Conservation (phyloP, 2,113 vertebrate genomes). For the Scartelaos histophorus region DNA sequence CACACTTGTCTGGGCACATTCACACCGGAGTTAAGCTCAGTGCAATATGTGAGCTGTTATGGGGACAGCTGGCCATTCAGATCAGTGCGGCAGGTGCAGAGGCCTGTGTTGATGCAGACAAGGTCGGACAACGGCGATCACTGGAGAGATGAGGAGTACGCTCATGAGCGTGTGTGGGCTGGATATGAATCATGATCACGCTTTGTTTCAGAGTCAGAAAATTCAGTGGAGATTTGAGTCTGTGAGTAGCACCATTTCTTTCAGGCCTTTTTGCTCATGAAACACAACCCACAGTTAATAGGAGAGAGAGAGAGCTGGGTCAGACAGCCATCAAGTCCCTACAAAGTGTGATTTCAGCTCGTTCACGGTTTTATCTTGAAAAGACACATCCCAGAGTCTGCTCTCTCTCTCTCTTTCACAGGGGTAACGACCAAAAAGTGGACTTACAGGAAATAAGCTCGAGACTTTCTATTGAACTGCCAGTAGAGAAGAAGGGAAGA, state of each 20-base stretch:
- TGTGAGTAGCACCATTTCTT: slow-evolving; percentile 51
- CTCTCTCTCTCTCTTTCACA: slow-evolving; percentile 38
- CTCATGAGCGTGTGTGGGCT: background rate
- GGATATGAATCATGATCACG: slow-evolving; percentile 16
- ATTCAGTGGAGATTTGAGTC: slow-evolving; percentile 47
- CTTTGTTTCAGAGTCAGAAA: slow-evolving; percentile 36
- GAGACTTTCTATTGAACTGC: slow-evolving; percentile 37
- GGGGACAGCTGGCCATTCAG: slow-evolving; percentile 16
- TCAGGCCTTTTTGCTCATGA: slow-evolving; percentile 43
- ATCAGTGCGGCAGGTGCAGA: slow-evolving; percentile 17
- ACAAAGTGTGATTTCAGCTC: slow-evolving; percentile 61
- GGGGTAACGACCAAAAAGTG: slow-evolving; percentile 43
- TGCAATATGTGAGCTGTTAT: slow-evolving; percentile 19
- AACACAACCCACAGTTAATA: slow-evolving; percentile 43
- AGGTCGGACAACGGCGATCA: slow-evolving; percentile 16
- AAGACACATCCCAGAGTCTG: slow-evolving; percentile 24
- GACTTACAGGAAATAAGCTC: slow-evolving; percentile 48
- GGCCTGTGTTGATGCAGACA: slow-evolving; percentile 9
- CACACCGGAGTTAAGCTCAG: slow-evolving; percentile 25
- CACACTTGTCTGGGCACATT: slow-evolving; percentile 51
- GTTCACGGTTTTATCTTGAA: slow-evolving; percentile 59
- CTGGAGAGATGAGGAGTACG: slow-evolving; percentile 12
- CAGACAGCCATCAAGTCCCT: slow-evolving; percentile 62
- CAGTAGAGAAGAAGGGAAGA: slow-evolving; percentile 10
- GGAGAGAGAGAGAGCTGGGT: slow-evolving; percentile 52